Conservation (phyloP, 2,113 vertebrate genomes). For the Pelobates fuscus region DNA sequence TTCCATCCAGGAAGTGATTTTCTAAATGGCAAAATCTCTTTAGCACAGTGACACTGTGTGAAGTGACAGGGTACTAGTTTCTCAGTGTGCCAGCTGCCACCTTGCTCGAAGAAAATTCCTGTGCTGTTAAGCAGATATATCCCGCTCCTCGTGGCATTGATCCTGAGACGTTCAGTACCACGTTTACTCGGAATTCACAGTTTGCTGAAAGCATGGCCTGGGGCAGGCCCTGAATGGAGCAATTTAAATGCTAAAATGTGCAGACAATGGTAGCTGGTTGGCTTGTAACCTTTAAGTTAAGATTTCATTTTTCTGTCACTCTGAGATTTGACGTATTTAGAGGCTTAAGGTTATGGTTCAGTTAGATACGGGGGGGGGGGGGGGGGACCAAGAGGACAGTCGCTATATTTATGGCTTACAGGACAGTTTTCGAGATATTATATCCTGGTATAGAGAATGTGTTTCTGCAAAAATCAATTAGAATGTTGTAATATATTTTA, state of each 20-base stretch:
- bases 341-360: too few species aligned
- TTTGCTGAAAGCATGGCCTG: constrained; percentile 10
- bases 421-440: too few species aligned
- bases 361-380: too few species aligned
- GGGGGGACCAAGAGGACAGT: too few species aligned
- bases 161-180: not conserved
- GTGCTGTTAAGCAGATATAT: constrained; percentile 3
- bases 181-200: not conserved
- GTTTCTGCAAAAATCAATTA: too few species aligned
- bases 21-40: constrained; percentile 32
- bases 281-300: too few species aligned
- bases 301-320: too few species aligned
- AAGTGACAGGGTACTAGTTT: constrained; percentile 34
- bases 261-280: not conserved
- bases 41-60: constrained; percentile 40
- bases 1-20: constrained; percentile 40
- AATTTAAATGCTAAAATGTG: not conserved
- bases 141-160: not conserved
- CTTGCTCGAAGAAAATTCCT: constrained; percentile 16
- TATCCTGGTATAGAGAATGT: too few species aligned
- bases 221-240: not conserved
- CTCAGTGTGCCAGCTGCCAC: constrained; percentile 8
- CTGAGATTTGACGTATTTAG: too few species aligned
- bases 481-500: too few species aligned
- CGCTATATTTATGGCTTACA: too few species aligned